phyloP scores from a whole-genome alignment of 1,140 invertebrate genomes.

The Drosophila biarmipes region DNA sequence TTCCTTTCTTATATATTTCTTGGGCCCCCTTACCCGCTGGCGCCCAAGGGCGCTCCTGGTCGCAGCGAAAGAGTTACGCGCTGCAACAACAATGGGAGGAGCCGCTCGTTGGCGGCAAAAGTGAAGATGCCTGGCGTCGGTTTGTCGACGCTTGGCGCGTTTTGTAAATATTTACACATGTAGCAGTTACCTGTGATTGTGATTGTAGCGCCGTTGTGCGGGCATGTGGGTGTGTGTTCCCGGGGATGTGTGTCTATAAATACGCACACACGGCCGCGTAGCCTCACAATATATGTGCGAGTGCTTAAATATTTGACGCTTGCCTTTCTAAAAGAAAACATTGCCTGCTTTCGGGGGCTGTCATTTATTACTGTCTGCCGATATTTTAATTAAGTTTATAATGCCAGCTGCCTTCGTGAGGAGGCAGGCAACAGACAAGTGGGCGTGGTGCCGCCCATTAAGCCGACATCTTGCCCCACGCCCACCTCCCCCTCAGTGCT shows the following conservation, averaged over 20 bases:
- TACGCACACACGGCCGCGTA: constrained; percentile 30
- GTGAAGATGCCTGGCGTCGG: constrained; percentile 71
- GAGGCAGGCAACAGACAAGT: background rate
- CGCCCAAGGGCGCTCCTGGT: constrained; percentile 6
- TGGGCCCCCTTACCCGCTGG: background rate
- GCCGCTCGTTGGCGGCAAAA: constrained; percentile 43
- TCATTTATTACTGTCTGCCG: constrained; percentile 53
- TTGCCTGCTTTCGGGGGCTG: constrained; percentile 44
- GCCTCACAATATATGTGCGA: constrained; percentile 21
- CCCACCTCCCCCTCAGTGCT: constrained; percentile 8
- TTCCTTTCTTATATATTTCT: background rate
- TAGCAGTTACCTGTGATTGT: constrained; percentile 82
- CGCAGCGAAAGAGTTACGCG: constrained; percentile 49
- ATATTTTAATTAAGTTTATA: constrained; percentile 82
- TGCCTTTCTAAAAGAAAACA: constrained; percentile 46
- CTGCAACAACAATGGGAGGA: constrained; percentile 45
- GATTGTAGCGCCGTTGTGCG: constrained; percentile 58
- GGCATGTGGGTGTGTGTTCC: constrained; percentile 14
- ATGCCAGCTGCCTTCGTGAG: constrained; percentile 47
- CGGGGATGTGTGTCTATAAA: constrained; percentile 36
- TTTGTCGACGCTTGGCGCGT: constrained; percentile 78
- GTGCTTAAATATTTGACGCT: constrained; percentile 42
- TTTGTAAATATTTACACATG: constrained; percentile 83
- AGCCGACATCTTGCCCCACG: constrained; percentile 37
- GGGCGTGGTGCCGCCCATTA: constrained; percentile 25